Conservation (phyloP, 2,888 invertebrate genomes). For the Lepidochitona cinerea region DNA sequence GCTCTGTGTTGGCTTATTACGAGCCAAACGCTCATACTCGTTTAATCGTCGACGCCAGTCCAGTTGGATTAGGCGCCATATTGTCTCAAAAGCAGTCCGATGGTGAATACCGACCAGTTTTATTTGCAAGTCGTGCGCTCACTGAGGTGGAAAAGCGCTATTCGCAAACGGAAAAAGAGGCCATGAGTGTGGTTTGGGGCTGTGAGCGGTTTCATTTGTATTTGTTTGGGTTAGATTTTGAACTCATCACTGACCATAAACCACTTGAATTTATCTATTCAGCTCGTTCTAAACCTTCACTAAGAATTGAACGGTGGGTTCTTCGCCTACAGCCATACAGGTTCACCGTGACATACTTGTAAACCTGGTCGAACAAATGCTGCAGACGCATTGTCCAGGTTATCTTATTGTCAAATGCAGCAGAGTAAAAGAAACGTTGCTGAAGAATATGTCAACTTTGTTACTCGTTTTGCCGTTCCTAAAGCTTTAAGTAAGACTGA, state of each 20-base stretch:
- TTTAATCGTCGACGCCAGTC: conserved; percentile 15
- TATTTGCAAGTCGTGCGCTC: conserved; percentile 14
- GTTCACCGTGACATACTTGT: conserved; percentile 6
- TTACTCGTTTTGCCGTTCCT: background rate
- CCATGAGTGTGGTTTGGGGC: conserved; percentile 17
- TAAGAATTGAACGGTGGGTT: conserved; percentile 24
- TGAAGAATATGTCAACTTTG: background rate
- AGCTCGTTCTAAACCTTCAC: conserved; percentile 21
- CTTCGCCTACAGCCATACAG: conserved; percentile 12
- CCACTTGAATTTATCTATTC: conserved; percentile 19
- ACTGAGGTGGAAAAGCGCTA: conserved; percentile 19
- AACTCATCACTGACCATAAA: conserved; percentile 22
- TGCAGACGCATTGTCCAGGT: background rate
- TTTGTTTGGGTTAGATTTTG: conserved; percentile 4
- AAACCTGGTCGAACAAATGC: background rate
- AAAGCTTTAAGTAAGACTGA: background rate
- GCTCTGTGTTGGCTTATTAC: conserved; percentile 7
- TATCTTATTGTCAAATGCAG: background rate
- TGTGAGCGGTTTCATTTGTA: conserved; percentile 11
- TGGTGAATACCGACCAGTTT: background rate
- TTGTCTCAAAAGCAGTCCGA: conserved; percentile 9
- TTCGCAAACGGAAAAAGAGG: conserved; percentile 19
- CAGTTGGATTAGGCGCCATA: conserved; percentile 14
- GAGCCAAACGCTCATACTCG: background rate
- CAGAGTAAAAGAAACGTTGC: background rate